Evolutionary conservation across 1,140 invertebrate genomes (phyloP).

Genomic region (Pogonomyrmex californicus): DNA sequence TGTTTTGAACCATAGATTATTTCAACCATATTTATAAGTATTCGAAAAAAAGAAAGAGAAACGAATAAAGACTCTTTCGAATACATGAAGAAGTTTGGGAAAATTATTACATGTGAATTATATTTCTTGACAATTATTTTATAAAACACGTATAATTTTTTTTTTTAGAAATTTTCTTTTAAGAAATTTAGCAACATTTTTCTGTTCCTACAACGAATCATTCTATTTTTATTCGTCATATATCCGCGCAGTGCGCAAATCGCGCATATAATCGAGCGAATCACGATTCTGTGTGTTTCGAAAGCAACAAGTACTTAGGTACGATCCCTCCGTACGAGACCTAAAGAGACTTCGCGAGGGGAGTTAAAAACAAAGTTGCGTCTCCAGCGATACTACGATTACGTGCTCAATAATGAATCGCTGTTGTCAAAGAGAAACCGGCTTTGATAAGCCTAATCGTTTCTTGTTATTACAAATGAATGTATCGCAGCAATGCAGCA

Average conservation of each 20-base stretch:
- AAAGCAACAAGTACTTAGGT: conserved; percentile 76
- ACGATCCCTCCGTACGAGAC: conserved; percentile 68
- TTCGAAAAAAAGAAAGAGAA: neutral
- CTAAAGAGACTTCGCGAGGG: conserved; percentile 70
- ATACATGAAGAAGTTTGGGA: neutral
- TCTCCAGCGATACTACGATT: conserved; percentile 55
- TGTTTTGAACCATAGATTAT: neutral
- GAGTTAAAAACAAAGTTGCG: conserved; percentile 72
- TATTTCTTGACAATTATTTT: conserved; percentile 9
- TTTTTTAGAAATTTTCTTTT: neutral
- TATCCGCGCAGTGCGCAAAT: neutral
- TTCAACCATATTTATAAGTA: neutral
- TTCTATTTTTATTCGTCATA: neutral
- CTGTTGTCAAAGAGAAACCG: conserved; percentile 33
- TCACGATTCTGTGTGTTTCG: conserved; percentile 73
- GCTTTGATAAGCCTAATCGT: conserved; percentile 28
- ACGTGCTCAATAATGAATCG: conserved; percentile 69
- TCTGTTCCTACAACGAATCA: neutral
- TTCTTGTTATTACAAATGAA: conserved; percentile 36
- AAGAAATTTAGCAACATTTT: neutral
- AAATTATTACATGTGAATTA: neutral
- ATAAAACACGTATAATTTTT: neutral
- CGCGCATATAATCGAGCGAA: conserved; percentile 59
- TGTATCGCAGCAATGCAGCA: conserved; percentile 44
- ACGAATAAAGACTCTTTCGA: neutral